A percentile compares a stretch with the other conserved stretches of the same genome.
These are phyloP conservation scores for Neolamprologus longior DNA, from an alignment of 2,113 vertebrate species.

Conservation along the genomic window DNA sequence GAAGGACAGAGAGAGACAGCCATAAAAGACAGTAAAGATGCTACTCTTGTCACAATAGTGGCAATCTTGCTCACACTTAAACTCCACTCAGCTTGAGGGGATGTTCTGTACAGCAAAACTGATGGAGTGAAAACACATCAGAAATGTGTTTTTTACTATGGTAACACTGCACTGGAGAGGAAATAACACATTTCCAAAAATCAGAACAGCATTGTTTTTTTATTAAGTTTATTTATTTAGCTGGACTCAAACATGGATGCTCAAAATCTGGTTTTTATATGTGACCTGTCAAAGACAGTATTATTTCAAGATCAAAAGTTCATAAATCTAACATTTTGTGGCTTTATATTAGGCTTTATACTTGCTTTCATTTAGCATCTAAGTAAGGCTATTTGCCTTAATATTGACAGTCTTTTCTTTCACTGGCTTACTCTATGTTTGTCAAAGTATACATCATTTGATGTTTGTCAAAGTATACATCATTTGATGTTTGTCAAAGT, in stretches of 20 bases:
- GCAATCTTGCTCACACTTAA: neutral
- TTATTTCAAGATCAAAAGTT: neutral
- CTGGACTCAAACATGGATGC: neutral
- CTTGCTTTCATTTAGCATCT: neutral
- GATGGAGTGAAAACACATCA: conserved; percentile 13
- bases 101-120: neutral
- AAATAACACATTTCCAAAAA: neutral
- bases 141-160: neutral
- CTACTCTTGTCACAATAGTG: neutral
- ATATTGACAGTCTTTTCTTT: neutral
- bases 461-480: neutral
- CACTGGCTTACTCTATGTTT: neutral
- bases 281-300: neutral
- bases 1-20: neutral
- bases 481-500: neutral
- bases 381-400: neutral
- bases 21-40: conserved; percentile 4
- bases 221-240: neutral
- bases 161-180: neutral
- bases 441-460: neutral
- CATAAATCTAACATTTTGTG: neutral
- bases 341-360: neutral
- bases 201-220: neutral
- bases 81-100: conserved; percentile 6
- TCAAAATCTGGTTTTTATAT: neutral